These are phyloP conservation scores for Harpagoxenus sublaevis DNA, from an alignment of 2,888 invertebrate genomes.

Conservation along the genomic window DNA sequence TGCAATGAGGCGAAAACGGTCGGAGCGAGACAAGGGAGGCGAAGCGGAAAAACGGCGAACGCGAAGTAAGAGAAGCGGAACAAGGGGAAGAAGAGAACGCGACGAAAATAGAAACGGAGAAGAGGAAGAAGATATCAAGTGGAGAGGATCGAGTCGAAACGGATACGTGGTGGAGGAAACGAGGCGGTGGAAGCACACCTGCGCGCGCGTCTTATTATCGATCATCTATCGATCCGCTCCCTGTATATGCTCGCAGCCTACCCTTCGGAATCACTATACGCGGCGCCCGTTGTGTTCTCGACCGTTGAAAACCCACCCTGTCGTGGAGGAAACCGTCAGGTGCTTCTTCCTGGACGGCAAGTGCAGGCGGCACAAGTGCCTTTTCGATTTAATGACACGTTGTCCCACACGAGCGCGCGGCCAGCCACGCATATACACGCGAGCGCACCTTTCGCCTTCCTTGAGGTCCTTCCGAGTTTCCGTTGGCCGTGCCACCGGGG, in stretches of 20 bases:
- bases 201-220: slow-evolving; percentile 80
- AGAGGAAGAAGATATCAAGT: neutral
- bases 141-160: neutral
- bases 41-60: slow-evolving; percentile 27
- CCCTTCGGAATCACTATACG: slow-evolving; percentile 67
- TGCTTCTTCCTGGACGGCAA: slow-evolving; percentile 85
- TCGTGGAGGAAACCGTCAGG: slow-evolving; percentile 79
- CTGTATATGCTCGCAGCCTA: slow-evolving; percentile 60
- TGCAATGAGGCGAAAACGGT: slow-evolving; percentile 17
- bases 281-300: slow-evolving; percentile 58
- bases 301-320: slow-evolving; percentile 79
- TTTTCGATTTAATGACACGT: slow-evolving; percentile 85
- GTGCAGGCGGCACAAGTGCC: slow-evolving; percentile 83
- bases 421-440: slow-evolving; percentile 46
- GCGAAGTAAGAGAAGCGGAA: slow-evolving; percentile 4
- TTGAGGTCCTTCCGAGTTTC: slow-evolving; percentile 69
- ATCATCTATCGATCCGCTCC: slow-evolving; percentile 78
- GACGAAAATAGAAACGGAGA: neutral
- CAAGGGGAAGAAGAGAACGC: slow-evolving; percentile 1
- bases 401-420: slow-evolving; percentile 67
- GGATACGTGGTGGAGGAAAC: slow-evolving; percentile 1
- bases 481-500: slow-evolving; percentile 59
- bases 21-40: slow-evolving; percentile 15
- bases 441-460: slow-evolving; percentile 63
- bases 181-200: slow-evolving; percentile 72